Base-by-base conservation (phyloP, 1,140 invertebrate genomes). In the Onthophagus taurus region DNA sequence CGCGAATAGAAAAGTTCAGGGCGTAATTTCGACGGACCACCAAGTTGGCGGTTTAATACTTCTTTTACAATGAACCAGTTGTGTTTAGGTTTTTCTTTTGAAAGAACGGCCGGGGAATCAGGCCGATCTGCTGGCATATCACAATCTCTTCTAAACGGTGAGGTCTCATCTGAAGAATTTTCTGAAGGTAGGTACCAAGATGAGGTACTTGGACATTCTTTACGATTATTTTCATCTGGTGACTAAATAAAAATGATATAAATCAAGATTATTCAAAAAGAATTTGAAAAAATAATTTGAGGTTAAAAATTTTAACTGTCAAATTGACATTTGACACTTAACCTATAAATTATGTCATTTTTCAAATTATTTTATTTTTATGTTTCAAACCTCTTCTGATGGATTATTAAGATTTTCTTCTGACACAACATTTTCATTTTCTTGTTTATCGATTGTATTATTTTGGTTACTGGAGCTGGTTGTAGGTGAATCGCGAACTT, bases 41-140 rank as follows among this genome's bases (percentile, higher is more conserved):
- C 68, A 61, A 68, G 66, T 64, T 85, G 78, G 29, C 81, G 68
- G 51, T 73, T 72, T 31, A 74, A 60, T 45, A 80, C 51, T 65
- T 80, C 78, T 55, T 69, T 61, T 41, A 73, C 54, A 16, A 81
- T 68, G 45, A 71, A 73, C 75, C 81, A 87, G 21, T 74, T 78
- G 44, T 82, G 77, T 54, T 74, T 78, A 1, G 81, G 80, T 59
- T 71, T 75, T 31, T 67, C 54, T 57, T 79, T 80, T 24, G 66
- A 58, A 14, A 81, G 58, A 17, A 77, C 72, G 14, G 63, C 55
- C 11, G 72, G 72, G 31, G 60, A 61, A 19, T 71, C 67, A 12
- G n/a, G n/a, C n/a, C n/a, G n/a, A n/a, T 60, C 55, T 24, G 67
- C 56, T 31, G 68, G 65, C 14, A 62, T 55, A 35, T 71, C 64